These are phyloP conservation scores for Habroteleia sp. DNA, from an alignment of 2,888 invertebrate genomes.

Conservation along the genomic window DNA sequence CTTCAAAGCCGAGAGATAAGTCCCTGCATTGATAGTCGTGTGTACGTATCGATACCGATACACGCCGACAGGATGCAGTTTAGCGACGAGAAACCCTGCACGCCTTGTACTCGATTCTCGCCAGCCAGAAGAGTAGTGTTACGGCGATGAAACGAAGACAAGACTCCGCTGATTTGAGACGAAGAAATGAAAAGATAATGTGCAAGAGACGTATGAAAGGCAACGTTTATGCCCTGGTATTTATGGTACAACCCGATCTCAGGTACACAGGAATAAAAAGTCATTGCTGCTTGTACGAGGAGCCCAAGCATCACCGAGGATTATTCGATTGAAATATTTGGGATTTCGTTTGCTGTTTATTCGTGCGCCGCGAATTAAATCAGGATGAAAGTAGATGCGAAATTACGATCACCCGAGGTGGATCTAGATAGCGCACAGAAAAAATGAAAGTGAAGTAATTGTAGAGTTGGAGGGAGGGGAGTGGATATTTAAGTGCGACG, in stretches of 20 bases:
- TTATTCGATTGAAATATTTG: constrained; percentile 42
- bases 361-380: constrained; percentile 19
- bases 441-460: no score
- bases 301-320: constrained; percentile 9
- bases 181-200: constrained; percentile 56
- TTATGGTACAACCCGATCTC: constrained; percentile 37
- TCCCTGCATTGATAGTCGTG: constrained; percentile 46
- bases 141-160: constrained; percentile 50
- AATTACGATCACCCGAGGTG: constrained; percentile 8
- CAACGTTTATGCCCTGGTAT: constrained; percentile 40
- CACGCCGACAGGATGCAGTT: constrained; percentile 64
- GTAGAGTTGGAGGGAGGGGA: no score
- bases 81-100: constrained; percentile 61
- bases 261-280: constrained; percentile 28
- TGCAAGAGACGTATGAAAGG: constrained; percentile 44
- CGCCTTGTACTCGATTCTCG: constrained; percentile 61
- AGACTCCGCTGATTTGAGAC: constrained; percentile 49
- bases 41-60: constrained; percentile 55
- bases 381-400: constrained; percentile 19
- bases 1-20: constrained; percentile 55
- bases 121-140: constrained; percentile 54
- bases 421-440: constrained; percentile 4
- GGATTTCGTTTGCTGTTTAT: constrained; percentile 25
- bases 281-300: constrained; percentile 11
- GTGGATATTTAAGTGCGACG: no score